phyloP scores from a whole-genome alignment of 2,888 invertebrate genomes.

The Scaptomyza polygonia region DNA sequence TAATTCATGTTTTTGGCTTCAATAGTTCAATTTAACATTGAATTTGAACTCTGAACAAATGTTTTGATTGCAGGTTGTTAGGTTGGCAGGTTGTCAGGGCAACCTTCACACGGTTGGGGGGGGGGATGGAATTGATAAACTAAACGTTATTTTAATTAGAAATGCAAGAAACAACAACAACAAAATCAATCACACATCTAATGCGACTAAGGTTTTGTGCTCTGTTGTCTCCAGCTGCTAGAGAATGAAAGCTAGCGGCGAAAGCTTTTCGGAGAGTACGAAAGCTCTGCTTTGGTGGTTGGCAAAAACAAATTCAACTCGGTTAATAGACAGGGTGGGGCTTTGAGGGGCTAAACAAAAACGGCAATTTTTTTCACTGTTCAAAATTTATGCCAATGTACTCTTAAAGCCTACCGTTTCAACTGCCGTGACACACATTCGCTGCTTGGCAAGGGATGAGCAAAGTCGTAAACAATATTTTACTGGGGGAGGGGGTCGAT shows the following conservation, averaged over 20 bases:
- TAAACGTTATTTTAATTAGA: conserved; percentile 14
- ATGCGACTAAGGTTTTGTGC: background rate
- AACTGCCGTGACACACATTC: conserved; percentile 44
- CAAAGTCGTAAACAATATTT: background rate
- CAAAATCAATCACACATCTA: background rate
- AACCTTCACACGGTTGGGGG: conserved; percentile 9
- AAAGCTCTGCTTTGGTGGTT: conserved; percentile 1
- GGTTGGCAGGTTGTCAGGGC: conserved; percentile 14
- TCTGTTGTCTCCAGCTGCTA: background rate
- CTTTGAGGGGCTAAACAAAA: background rate
- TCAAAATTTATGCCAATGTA: conserved; percentile 11
- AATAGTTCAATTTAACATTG: background rate
- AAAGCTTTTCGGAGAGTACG: conserved; percentile 5
- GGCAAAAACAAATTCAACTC: conserved; percentile 14
- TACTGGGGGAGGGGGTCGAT: conserved; percentile 8
- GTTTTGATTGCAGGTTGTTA: conserved; percentile 40
- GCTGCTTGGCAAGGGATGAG: background rate
- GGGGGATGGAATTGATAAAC: conserved; percentile 27
- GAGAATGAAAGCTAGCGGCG: conserved; percentile 5
- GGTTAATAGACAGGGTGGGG: conserved; percentile 14
- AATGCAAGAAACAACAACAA: background rate
- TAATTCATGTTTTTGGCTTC: background rate
- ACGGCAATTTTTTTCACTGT: conserved; percentile 26
- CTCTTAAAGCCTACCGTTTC: conserved; percentile 1
- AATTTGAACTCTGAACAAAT: conserved; percentile 50